Evolutionary conservation across 2,888 invertebrate species (phyloP), one percentile per base, ranked within the genome.

Genomic region (Venusia cambrica): DNA sequence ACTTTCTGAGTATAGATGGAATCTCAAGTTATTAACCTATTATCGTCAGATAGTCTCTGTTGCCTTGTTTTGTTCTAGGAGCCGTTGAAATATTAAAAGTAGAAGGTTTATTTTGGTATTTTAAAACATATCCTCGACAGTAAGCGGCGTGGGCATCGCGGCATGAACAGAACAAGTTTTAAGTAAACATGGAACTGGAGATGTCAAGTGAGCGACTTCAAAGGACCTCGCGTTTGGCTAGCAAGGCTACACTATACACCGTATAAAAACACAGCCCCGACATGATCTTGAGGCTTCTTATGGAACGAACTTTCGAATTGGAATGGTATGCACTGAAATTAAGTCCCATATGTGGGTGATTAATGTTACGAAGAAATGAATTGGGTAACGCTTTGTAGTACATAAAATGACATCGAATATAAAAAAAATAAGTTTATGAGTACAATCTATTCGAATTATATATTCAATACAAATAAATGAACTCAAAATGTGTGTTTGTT

Each of bases 191-290:
- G 50, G 52, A 55, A 53, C 55, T 48, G 47, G 53, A 50, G 56
- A 62, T 52, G 61, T 58, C 62, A 63, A 57, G 57, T 60, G 58
- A 54, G 51, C 46, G 54, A 55, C 57, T 57, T 60, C 60, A 63
- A 63, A 63, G 64, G 51, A 50, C 42, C 47, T 50, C 48, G 40
- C 39, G 44, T 52, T 54, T 50, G 47, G 48, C 30, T 14, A 12
- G 13, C 25, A 25, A 25, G 34, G 26, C 17, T 20, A 29, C 24
- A 29, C n/a, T n/a, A n/a, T n/a, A 35, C 19, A 27, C 18, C 22
- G 13, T 8, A 21, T 20, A 34, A 39, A 38, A 39, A 39, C 12
- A 14, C 19, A 29, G 15, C 15, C 30, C 18, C 30, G 27, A 26
- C 33, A 24, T 15, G 12, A 27, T 20, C 28, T 26, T 6, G 9